Conservation (phyloP, 2,888 invertebrate species). For the Cenopis cana region DNA sequence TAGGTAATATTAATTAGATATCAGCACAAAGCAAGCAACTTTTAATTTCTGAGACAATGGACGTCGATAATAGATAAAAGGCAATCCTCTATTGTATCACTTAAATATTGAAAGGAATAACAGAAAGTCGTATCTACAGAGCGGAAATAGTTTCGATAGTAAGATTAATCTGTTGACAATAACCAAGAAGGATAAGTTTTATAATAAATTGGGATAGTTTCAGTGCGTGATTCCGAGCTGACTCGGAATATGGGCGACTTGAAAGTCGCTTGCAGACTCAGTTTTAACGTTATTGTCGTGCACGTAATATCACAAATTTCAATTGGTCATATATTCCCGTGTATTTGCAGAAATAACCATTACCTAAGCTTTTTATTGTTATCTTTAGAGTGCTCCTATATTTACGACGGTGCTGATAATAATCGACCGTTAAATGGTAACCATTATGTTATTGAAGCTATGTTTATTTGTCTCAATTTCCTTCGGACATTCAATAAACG, state of each 20-base stretch:
- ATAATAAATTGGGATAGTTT: conserved; percentile 40
- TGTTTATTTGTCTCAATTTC: conserved; percentile 66
- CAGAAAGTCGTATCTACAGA: neutral
- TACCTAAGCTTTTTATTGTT: conserved; percentile 35
- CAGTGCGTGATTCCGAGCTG: conserved; percentile 22
- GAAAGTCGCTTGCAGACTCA: conserved; percentile 16
- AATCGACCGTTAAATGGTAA: conserved; percentile 35
- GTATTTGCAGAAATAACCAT: conserved; percentile 35
- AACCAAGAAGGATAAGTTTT: conserved; percentile 36
- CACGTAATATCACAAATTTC: conserved; percentile 34
- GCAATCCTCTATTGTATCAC: neutral
- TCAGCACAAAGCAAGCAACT: neutral
- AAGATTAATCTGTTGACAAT: conserved; percentile 37
- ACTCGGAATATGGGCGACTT: conserved; percentile 18
- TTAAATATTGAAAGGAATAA: neutral
- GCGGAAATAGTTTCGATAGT: conserved; percentile 12
- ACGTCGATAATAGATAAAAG: neutral
- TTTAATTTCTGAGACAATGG: neutral
- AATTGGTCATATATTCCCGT: conserved; percentile 26
- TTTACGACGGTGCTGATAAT: conserved; percentile 32
- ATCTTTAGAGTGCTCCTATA: conserved; percentile 31
- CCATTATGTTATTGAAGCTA: conserved; percentile 50
- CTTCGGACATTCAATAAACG: conserved; percentile 63
- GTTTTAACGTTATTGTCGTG: conserved; percentile 24
- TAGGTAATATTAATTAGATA: no score